phyloP scores from a whole-genome alignment of 2,888 invertebrate genomes.

The Flabesymbios commensalis region DNA sequence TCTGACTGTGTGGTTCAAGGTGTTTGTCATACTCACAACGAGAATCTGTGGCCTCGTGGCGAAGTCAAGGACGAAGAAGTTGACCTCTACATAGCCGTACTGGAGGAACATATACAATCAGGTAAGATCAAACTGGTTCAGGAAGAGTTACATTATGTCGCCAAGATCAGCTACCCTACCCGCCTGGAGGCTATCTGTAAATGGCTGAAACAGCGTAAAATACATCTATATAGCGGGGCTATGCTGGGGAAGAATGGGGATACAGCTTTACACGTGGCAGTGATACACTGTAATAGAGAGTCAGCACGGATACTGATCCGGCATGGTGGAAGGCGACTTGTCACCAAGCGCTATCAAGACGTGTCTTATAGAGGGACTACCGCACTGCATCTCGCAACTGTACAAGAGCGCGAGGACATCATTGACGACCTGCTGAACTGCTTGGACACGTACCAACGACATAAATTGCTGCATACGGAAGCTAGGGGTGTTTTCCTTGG shows the following conservation, averaged over 20 bases:
- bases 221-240: neutral
- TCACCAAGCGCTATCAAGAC: neutral
- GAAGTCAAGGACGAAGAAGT: too few relatives aligned
- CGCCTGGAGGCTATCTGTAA: neutral
- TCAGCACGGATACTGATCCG: neutral
- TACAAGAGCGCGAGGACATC: neutral
- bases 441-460: neutral
- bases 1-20: too few relatives aligned
- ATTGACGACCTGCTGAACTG: neutral
- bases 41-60: too few relatives aligned
- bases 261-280: conserved; percentile 4
- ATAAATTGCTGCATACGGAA: neutral
- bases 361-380: neutral
- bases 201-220: neutral
- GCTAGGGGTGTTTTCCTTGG: neutral
- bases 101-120: too few relatives aligned
- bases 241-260: neutral
- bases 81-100: too few relatives aligned
- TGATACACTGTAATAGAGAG: neutral
- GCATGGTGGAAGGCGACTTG: neutral
- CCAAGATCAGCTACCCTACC: neutral
- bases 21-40: too few relatives aligned
- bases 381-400: neutral
- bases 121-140: too few relatives aligned
- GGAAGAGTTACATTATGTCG: neutral